Percentiles rank a stretch among this genome's conserved stretches.
phyloP scores from a whole-genome alignment of 1,140 invertebrate genomes.

The Propsilocerus akamusi region DNA sequence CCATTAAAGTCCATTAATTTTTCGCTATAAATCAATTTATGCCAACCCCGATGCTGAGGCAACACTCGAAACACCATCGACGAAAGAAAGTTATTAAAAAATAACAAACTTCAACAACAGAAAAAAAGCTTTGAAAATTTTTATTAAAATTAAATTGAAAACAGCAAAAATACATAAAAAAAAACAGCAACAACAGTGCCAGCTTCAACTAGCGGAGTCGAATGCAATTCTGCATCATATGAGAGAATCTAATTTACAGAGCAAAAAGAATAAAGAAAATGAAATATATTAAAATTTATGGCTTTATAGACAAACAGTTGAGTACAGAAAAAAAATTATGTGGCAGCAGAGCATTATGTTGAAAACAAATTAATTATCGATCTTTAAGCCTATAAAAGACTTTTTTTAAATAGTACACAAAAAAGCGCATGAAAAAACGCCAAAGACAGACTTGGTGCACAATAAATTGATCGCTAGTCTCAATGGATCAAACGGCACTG shows the following conservation, averaged over 20 bases:
- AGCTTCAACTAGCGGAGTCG: background rate
- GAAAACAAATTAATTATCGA: conserved; percentile 4
- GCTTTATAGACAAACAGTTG: background rate
- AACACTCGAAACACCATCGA: no score
- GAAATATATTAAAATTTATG: conserved; percentile 2
- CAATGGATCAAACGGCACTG: no score
- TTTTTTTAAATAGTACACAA: background rate
- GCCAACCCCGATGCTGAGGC: no score
- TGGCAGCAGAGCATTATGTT: background rate
- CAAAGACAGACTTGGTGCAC: background rate
- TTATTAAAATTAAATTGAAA: background rate
- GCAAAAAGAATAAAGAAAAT: background rate
- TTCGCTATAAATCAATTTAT: conserved; percentile 2
- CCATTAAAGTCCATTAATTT: background rate
- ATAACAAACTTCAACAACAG: no score
- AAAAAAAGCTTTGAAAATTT: no score
- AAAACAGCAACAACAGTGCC: background rate
- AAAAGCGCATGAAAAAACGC: background rate
- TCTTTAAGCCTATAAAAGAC: background rate
- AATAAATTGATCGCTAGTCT: no score
- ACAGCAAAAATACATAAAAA: background rate
- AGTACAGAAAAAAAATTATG: background rate
- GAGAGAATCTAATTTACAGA: background rate
- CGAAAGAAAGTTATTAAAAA: no score
- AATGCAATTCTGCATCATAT: background rate